Conservation (phyloP, 2,113 vertebrate genomes). For the Illadopsis cleaveri region DNA sequence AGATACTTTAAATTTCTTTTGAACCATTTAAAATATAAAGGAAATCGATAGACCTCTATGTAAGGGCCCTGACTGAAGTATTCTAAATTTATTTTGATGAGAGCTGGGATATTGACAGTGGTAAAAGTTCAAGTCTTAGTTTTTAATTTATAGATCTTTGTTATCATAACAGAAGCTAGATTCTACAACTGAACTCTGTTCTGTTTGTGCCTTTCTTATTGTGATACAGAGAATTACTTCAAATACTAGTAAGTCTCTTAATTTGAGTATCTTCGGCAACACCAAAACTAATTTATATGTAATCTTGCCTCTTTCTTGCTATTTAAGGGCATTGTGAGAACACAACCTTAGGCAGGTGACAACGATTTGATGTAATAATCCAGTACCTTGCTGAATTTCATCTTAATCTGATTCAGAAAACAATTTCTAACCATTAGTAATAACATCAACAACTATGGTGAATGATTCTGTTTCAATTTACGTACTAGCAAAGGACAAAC, state of each 20-base stretch:
- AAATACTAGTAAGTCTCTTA: not conserved
- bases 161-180: not conserved
- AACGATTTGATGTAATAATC: not conserved
- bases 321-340: not conserved
- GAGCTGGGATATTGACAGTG: not conserved
- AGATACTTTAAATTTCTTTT: not conserved
- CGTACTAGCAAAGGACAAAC: not conserved
- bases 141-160: not conserved
- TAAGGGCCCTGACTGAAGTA: not conserved
- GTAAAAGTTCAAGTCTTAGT: not conserved
- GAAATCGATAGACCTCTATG: not conserved
- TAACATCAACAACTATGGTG: not conserved
- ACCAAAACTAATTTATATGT: not conserved
- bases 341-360: not conserved
- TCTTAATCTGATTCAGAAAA: not conserved
- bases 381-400: not conserved
- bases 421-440: not conserved
- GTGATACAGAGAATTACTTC: not conserved
- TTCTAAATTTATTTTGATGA: not conserved
- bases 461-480: not conserved
- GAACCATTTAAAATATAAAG: not conserved
- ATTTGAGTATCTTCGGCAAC: not conserved
- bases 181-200: not conserved
- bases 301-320: not conserved
- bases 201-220: not conserved